Conservation (phyloP, 1,140 invertebrate genomes). For the Heliconius hermathena region DNA sequence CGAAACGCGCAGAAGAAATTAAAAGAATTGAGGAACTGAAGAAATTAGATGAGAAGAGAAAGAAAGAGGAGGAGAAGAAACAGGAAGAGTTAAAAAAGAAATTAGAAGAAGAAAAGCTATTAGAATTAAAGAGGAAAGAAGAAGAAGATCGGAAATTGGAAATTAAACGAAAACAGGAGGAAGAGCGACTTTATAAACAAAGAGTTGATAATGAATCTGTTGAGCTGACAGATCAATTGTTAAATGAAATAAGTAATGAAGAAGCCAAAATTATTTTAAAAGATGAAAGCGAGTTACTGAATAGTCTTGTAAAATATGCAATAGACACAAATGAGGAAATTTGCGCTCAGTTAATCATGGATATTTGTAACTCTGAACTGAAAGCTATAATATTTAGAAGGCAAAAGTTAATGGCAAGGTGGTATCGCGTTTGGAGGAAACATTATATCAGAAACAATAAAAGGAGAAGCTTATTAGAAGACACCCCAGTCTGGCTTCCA, state of each 20-base stretch:
- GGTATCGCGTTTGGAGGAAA: constrained; percentile 65
- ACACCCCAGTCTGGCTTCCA: constrained; percentile 84
- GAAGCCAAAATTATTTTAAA: constrained; percentile 61
- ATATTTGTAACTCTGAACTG: constrained; percentile 79
- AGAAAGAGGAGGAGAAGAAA: constrained; percentile 65
- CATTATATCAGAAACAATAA: constrained; percentile 80
- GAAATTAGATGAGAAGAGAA: constrained; percentile 58
- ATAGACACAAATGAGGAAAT: constrained; percentile 75
- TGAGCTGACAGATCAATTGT: constrained; percentile 61
- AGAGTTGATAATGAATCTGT: constrained; percentile 71
- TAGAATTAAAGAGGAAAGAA: constrained; percentile 63
- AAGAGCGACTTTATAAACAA: constrained; percentile 68
- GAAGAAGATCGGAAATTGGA: constrained; percentile 32
- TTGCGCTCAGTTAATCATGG: constrained; percentile 73
- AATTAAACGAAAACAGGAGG: constrained; percentile 39
- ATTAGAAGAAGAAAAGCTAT: constrained; percentile 67
- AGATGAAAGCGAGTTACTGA: constrained; percentile 68
- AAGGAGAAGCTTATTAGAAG: constrained; percentile 81
- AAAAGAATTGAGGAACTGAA: constrained; percentile 56
- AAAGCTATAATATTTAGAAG: constrained; percentile 70
- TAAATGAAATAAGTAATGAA: constrained; percentile 72
- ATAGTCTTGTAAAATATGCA: constrained; percentile 68
- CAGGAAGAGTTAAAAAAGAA: constrained; percentile 71
- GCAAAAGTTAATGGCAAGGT: constrained; percentile 64
- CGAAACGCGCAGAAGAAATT: constrained; percentile 43